These are phyloP conservation scores for Tipula helvola DNA, from an alignment of 2,888 invertebrate species.

Conservation along the genomic window DNA sequence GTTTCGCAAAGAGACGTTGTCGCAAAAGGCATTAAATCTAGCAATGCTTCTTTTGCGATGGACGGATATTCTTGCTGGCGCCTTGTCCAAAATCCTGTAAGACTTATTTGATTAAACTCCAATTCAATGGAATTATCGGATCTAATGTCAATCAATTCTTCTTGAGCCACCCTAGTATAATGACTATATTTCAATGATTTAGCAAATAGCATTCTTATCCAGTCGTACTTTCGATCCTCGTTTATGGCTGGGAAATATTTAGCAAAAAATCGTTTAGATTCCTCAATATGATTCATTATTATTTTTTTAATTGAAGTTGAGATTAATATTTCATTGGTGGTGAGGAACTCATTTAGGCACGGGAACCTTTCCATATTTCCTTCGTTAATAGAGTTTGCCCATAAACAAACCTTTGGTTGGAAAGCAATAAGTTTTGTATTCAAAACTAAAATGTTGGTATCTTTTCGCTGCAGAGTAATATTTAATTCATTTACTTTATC, in stretches of 20 bases:
- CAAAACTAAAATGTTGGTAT: too few species aligned
- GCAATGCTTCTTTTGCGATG: constrained; percentile 13
- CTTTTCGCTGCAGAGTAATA: too few species aligned
- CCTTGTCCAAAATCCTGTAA: constrained; percentile 13
- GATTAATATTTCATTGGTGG: too few species aligned
- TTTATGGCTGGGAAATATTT: constrained; percentile 9
- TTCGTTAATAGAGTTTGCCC: too few species aligned
- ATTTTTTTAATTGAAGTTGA: constrained; percentile 10
- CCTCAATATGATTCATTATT: constrained; percentile 6
- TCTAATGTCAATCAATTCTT: constrained; percentile 13
- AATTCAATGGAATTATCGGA: constrained; percentile 13
- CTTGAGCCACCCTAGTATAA: constrained; percentile 12
- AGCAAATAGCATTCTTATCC: constrained; percentile 9
- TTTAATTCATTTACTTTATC: background rate
- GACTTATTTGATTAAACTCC: constrained; percentile 11
- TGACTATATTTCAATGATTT: constrained; percentile 7
- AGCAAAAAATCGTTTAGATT: constrained; percentile 7
- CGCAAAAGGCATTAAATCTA: constrained; percentile 11
- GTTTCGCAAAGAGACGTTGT: constrained; percentile 13
- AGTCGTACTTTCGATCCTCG: background rate
- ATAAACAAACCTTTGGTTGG: too few species aligned
- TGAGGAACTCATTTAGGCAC: too few species aligned
- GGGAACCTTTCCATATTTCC: too few species aligned
- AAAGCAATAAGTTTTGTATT: too few species aligned
- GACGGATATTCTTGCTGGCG: constrained; percentile 12